Conservation (phyloP, 92 coral and sea anemone species). For the Palythoa heliodiscus region DNA sequence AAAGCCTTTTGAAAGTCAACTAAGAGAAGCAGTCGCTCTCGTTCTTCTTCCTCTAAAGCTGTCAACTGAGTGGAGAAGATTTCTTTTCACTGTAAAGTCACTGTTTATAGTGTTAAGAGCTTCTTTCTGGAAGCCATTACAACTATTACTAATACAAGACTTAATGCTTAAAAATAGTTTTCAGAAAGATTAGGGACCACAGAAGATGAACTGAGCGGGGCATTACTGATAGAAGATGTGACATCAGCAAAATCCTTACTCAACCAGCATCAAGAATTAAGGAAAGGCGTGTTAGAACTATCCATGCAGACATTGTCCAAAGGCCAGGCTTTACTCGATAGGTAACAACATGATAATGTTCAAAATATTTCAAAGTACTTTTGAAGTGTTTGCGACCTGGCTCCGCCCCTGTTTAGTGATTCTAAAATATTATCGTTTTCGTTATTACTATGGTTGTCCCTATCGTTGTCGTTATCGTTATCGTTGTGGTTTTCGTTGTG, state of each 20-base stretch:
- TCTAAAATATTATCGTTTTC: too few species aligned
- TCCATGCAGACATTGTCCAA: slow-evolving; percentile 98
- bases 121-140: too few species aligned
- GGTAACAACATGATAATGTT: neutral
- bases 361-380: neutral
- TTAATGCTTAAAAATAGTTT: slow-evolving; percentile 61
- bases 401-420: neutral
- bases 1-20: too few species aligned
- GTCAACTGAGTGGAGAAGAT: too few species aligned
- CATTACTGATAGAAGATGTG: slow-evolving; percentile 89
- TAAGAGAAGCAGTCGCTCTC: too few species aligned
- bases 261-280: slow-evolving; percentile 92
- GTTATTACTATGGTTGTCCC: too few species aligned
- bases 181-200: slow-evolving; percentile 78
- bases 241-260: slow-evolving; percentile 90
- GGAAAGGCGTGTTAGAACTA: slow-evolving; percentile 88
- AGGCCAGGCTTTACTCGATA: slow-evolving; percentile 87
- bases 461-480: too few species aligned
- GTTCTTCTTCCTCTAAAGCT: too few species aligned
- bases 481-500: neutral
- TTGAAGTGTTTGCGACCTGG: neutral
- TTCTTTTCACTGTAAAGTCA: too few species aligned
- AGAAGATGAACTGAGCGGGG: slow-evolving; percentile 91
- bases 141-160: neutral
- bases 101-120: too few species aligned